Base-by-base conservation (phyloP, 2,797 vertebrate genomes). In the Otolemur crassicaudatus region DNA sequence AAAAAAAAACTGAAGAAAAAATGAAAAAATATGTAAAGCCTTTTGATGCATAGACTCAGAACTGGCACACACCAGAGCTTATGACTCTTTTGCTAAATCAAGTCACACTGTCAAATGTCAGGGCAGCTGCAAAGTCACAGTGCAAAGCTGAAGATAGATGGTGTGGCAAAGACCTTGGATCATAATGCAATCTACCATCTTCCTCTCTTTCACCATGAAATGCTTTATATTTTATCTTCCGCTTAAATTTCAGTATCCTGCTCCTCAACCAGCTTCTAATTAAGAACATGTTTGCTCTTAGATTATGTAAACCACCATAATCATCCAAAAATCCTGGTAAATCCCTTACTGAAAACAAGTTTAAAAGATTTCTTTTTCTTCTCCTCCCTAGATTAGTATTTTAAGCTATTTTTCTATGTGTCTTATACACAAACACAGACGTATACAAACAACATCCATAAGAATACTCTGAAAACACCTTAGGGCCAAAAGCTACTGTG, bases 281-380 rank as follows among this genome's bases (percentile, higher is more conserved):
- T 65, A 97, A 97, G 83, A 91, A 69, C 60, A 81, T 27, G 37
- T 94, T 80, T 79, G 29, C n/a, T 95, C 94, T 87, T 97, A 87
- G 97, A 75, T 95, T 79, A 22, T 90, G 40, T 40, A 65, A 95
- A 95, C 93, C 94, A 83, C 46, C 69, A 65, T 83, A 92, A 81
- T 0, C 25, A 89, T 79, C 92, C 23, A 69, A 16, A 87, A 87
- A 61, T 25, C 81, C 96, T 95, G 72, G 76, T 69, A 93, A 34
- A 31, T 43, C 60, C 96, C 94, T 98, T 88, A 72, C 92, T 98
- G 91, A 58, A 79, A 76, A 9, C 79, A 67, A 25, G 8, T 23
- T 61, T 58, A 69, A 89, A 73, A 63, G 5, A 58, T 37, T 46
- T 49, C 14, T 81, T 58, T 87, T 84, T 72, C n/a, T 83, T 70